phyloP scores from a whole-genome alignment of 1,140 invertebrate species.

The Achatina immaculata region DNA sequence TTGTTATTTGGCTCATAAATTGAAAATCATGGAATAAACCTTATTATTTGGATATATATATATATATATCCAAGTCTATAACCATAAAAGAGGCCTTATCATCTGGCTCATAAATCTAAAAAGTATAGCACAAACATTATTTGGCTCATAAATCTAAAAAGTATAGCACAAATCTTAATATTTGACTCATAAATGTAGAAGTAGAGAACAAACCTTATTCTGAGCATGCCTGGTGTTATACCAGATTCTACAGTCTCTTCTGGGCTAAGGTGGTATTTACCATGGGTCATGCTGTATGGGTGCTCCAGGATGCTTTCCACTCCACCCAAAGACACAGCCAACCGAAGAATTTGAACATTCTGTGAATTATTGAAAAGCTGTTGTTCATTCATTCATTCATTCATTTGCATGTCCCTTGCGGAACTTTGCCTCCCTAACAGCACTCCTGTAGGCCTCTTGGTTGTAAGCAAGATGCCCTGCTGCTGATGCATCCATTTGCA shows the following conservation, averaged over 20 bases:
- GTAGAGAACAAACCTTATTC: constrained; percentile 77
- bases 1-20: no score
- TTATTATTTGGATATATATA: no score
- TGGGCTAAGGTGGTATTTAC: constrained; percentile 71
- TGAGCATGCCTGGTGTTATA: constrained; percentile 86
- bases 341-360: constrained; percentile 74
- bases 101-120: background rate
- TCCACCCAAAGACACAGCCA: constrained; percentile 95
- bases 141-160: no score
- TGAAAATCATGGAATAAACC: no score
- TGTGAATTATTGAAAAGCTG: constrained; percentile 34
- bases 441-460: no score
- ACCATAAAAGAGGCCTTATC: background rate
- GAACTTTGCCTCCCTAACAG: no score
- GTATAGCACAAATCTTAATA: background rate
- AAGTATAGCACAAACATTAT: no score
- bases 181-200: background rate
- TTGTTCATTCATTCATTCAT: no score
- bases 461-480: no score
- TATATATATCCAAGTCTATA: no score
- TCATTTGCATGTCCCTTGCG: no score
- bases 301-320: constrained; percentile 86
- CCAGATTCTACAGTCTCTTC: constrained; percentile 81
- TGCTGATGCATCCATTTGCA: no score
- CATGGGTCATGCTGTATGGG: constrained; percentile 72